These are phyloP conservation scores for Pitta sordida DNA, from an alignment of 2,113 vertebrate species.

Conservation along the genomic window DNA sequence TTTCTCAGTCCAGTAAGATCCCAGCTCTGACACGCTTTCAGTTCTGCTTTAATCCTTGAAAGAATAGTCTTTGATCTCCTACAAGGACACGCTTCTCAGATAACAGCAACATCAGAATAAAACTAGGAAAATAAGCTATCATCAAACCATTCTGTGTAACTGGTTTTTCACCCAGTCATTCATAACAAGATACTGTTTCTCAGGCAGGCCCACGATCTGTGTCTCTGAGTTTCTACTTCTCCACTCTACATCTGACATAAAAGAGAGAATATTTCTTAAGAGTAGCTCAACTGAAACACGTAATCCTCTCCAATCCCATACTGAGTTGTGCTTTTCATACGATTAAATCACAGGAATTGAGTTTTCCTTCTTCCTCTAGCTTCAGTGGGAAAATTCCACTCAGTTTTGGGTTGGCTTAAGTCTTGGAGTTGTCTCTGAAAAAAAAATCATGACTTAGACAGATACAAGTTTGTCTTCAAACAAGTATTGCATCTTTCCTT, in stretches of 20 bases:
- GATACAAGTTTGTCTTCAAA: not conserved
- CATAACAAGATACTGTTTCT: not conserved
- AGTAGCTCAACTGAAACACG: not conserved
- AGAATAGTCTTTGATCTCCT: not conserved
- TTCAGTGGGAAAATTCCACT: not conserved
- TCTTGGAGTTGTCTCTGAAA: not conserved
- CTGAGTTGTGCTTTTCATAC: not conserved
- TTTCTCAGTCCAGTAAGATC: not conserved
- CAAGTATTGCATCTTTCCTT: not conserved
- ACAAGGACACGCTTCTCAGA: not conserved
- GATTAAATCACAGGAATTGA: not conserved
- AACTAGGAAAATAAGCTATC: not conserved
- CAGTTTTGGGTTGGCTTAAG: not conserved
- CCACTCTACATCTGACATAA: not conserved
- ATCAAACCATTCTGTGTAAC: not conserved
- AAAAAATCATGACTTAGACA: not conserved
- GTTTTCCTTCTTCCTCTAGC: not conserved
- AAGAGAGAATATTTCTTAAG: not conserved
- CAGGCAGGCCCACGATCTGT: not conserved
- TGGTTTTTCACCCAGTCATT: not conserved
- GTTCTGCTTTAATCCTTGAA: conserved; percentile 28
- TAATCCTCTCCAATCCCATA: not conserved
- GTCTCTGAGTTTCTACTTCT: not conserved
- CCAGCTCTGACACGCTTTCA: conserved; percentile 44
- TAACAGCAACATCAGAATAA: not conserved